Evolutionary conservation across 2,113 vertebrate species (phyloP).

Genomic region (Lagopus leucura): DNA sequence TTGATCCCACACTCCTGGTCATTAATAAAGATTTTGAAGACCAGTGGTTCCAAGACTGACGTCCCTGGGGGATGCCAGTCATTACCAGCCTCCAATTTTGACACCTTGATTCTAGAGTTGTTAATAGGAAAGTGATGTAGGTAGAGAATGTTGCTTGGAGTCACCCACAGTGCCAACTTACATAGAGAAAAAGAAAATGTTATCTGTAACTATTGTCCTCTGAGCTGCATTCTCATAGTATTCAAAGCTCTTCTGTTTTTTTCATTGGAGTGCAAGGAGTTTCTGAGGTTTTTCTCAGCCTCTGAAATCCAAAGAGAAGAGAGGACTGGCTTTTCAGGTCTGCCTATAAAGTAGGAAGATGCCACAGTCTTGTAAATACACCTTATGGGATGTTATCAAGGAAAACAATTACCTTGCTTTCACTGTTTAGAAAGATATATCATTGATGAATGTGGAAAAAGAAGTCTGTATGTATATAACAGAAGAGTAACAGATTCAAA

Average conservation of each 20-base stretch:
- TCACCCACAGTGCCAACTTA: not conserved
- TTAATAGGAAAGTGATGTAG: not conserved
- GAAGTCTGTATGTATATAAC: not conserved
- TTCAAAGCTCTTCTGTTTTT: not conserved
- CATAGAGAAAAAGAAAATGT: not conserved
- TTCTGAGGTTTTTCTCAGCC: not conserved
- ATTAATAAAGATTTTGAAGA: no score
- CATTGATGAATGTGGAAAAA: not conserved
- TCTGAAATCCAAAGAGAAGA: not conserved
- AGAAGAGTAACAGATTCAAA: not conserved
- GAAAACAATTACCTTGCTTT: not conserved
- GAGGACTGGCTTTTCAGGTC: not conserved
- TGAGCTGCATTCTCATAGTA: not conserved
- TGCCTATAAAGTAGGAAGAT: not conserved
- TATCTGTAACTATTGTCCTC: not conserved
- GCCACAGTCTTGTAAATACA: not conserved
- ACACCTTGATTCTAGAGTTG: not conserved
- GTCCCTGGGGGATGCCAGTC: no score
- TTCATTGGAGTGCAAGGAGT: not conserved
- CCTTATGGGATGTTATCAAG: not conserved
- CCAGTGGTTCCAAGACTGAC: no score
- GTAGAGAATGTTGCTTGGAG: not conserved
- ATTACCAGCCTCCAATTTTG: not conserved
- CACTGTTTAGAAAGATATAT: not conserved
- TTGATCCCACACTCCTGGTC: no score